Conservation (phyloP, 2,113 vertebrate species). For the Eidolon helvum region DNA sequence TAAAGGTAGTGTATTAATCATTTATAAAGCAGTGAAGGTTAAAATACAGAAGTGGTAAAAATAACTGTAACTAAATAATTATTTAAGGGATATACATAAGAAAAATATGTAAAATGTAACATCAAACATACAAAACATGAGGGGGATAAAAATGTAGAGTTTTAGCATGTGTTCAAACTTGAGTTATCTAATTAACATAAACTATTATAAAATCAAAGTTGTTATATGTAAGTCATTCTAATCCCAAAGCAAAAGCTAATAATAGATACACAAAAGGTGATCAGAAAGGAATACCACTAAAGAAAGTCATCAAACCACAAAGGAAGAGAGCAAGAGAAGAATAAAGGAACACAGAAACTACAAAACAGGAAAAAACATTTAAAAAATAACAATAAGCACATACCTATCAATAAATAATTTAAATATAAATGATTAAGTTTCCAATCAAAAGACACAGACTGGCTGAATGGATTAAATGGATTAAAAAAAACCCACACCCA, state of each 20-base stretch:
- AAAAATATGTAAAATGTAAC: background rate
- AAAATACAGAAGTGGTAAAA: background rate
- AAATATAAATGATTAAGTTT: background rate
- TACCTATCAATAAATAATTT: background rate
- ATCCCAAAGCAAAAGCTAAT: background rate
- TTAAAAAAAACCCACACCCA: background rate
- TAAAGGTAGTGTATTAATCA: background rate
- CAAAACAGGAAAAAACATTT: background rate
- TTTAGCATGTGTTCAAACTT: background rate
- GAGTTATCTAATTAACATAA: background rate
- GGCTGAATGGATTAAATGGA: background rate
- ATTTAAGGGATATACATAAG: background rate
- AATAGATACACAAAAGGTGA: background rate
- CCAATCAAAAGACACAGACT: background rate
- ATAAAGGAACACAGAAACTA: background rate
- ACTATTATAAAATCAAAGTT: background rate
- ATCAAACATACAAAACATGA: background rate
- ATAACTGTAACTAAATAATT: background rate
- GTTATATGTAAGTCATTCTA: background rate
- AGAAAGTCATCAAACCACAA: background rate
- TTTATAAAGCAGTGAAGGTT: background rate
- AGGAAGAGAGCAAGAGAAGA: background rate
- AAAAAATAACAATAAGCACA: background rate
- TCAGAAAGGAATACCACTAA: background rate
- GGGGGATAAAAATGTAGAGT: background rate